Conservation (phyloP, 2,797 vertebrate species). For the Fringilla coelebs region DNA sequence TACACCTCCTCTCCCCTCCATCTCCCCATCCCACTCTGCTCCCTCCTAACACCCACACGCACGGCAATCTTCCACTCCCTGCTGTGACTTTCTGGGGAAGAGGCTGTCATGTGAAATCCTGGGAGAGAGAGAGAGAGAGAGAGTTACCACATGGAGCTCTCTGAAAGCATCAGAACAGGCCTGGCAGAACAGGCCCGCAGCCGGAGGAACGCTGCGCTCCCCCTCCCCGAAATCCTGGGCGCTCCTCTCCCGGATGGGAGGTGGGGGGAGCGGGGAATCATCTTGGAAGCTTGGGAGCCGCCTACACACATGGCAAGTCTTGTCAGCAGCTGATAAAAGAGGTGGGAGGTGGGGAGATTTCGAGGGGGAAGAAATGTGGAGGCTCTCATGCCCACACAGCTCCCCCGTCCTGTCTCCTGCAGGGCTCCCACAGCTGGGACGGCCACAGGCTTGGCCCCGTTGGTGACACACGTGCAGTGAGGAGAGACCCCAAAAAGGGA, state of each 20-base stretch:
- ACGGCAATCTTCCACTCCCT: slow-evolving; percentile 20
- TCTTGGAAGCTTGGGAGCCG: slow-evolving; percentile 35
- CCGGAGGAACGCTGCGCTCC: background rate
- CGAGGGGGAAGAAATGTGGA: background rate
- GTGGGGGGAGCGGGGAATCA: background rate
- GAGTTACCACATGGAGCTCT: slow-evolving; percentile 7
- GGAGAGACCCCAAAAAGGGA: background rate
- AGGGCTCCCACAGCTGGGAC: background rate
- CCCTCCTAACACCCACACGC: background rate
- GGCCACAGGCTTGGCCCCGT: fast-evolving
- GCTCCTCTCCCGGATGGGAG: background rate
- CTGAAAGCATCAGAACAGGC: background rate
- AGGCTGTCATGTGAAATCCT: slow-evolving; percentile 39
- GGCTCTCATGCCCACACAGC: fast-evolving
- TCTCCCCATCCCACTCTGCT: slow-evolving; percentile 36
- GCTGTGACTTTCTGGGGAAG: slow-evolving; percentile 27
- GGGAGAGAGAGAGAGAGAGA: background rate
- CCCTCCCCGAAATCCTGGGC: background rate
- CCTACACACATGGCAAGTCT: slow-evolving; percentile 31
- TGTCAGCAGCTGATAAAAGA: slow-evolving; percentile 52
- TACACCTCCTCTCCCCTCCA: slow-evolving; percentile 20
- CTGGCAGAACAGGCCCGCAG: slow-evolving; percentile 5
- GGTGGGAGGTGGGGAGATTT: slow-evolving; percentile 45
- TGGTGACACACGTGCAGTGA: background rate
- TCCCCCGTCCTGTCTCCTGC: background rate